These are phyloP conservation scores for Tridacna gigas DNA, from an alignment of 2,888 invertebrate species.

Conservation along the genomic window DNA sequence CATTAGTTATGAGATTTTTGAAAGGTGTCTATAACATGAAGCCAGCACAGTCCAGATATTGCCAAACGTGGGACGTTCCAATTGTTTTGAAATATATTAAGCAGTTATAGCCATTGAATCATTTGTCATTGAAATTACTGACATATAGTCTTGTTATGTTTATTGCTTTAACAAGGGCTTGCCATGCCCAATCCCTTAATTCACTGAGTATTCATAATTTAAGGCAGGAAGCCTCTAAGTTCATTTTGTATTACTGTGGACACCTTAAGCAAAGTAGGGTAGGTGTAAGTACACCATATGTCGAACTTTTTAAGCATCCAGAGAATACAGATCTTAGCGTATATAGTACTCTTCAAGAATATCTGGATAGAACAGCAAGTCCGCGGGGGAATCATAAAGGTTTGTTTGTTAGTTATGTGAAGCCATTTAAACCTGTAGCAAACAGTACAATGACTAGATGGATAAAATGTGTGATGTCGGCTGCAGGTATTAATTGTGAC, in stretches of 20 bases:
- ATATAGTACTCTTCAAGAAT: background rate
- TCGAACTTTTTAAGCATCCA: slow-evolving; percentile 1
- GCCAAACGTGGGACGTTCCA: slow-evolving; percentile 31
- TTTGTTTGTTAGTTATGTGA: slow-evolving; percentile 12
- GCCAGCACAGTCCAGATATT: slow-evolving; percentile 31
- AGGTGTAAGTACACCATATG: slow-evolving; percentile 17
- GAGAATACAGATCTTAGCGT: background rate
- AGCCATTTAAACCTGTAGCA: slow-evolving; percentile 14
- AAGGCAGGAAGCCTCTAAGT: slow-evolving; percentile 29
- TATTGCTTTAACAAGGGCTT: slow-evolving; percentile 19
- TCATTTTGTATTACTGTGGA: slow-evolving; percentile 11
- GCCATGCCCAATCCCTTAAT: slow-evolving; percentile 25
- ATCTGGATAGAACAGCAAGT: background rate
- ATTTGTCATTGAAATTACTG: too few species aligned
- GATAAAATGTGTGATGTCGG: slow-evolving; percentile 13
- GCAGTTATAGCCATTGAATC: too few species aligned
- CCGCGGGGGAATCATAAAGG: background rate
- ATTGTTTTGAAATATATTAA: background rate
- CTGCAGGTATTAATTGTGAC: slow-evolving; percentile 24
- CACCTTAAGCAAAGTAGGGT: slow-evolving; percentile 25
- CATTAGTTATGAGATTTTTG: slow-evolving; percentile 53
- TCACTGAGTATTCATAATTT: slow-evolving; percentile 24
- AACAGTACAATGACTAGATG: slow-evolving; percentile 20
- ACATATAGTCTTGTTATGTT: slow-evolving; percentile 18
- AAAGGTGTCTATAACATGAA: slow-evolving; percentile 53